Evolutionary conservation across 2,888 invertebrate species (phyloP).

Genomic region (Drosophila paramelanica): DNA sequence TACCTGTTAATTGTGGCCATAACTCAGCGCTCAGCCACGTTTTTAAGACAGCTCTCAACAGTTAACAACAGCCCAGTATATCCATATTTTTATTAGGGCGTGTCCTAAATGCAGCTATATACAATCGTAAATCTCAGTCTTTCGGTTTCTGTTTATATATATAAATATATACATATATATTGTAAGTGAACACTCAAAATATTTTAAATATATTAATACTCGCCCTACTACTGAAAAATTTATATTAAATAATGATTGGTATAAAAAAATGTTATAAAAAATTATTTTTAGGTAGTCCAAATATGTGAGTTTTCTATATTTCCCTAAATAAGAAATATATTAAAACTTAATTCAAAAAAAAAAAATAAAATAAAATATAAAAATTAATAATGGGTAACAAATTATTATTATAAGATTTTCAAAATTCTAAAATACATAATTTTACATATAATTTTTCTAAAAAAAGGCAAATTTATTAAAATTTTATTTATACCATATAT

Average conservation of each 20-base stretch:
- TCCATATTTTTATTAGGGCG: constrained; percentile 64
- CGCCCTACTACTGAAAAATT: neutral
- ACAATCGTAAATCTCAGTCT: constrained; percentile 30
- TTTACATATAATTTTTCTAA: too few species aligned
- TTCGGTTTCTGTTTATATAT: neutral
- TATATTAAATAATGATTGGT: neutral
- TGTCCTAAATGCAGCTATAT: constrained; percentile 6
- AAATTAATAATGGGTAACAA: too few species aligned
- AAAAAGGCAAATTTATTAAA: too few species aligned
- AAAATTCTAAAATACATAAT: too few species aligned
- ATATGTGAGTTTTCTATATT: too few species aligned
- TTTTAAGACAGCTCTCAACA: constrained; percentile 47
- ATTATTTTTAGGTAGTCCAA: neutral
- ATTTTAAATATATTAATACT: neutral
- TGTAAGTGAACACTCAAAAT: neutral
- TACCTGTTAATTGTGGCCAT: constrained; percentile 77
- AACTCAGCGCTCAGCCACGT: constrained; percentile 46
- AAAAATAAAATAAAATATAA: too few species aligned
- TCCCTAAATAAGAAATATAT: too few species aligned
- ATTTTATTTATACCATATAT: too few species aligned
- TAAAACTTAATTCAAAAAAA: too few species aligned
- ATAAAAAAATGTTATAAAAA: neutral
- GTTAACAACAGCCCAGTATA: neutral
- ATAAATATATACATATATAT: too few species aligned
- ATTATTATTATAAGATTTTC: too few species aligned